Evolutionary conservation across 2,113 vertebrate genomes (phyloP).

Genomic region (Podarcis cretensis): DNA sequence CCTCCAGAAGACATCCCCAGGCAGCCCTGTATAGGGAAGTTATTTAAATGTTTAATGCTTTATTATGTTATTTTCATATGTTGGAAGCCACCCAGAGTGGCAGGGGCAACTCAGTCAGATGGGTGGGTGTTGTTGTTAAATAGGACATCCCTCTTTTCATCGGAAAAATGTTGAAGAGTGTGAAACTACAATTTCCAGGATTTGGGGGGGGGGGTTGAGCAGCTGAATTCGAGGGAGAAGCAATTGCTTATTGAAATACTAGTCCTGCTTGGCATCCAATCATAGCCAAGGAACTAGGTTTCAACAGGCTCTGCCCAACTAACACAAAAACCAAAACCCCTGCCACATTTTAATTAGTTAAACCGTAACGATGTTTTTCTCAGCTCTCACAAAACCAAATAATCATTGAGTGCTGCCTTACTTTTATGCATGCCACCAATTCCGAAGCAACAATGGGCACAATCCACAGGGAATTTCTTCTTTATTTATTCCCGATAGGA

Average conservation of each 20-base stretch:
- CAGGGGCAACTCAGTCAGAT: too few species aligned
- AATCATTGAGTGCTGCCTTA: neutral
- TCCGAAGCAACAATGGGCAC: neutral
- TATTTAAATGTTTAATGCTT: too few species aligned
- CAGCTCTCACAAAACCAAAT: neutral
- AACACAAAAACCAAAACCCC: neutral
- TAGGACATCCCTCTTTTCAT: too few species aligned
- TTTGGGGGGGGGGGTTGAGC: too few species aligned
- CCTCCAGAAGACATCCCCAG: too few species aligned
- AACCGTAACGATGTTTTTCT: neutral
- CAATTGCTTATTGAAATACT: neutral
- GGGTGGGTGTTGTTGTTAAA: too few species aligned
- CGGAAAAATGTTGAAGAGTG: neutral
- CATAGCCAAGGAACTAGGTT: neutral
- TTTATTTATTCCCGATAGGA: neutral
- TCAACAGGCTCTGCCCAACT: neutral
- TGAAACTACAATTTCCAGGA: too few species aligned
- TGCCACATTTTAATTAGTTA: neutral
- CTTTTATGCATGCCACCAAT: neutral
- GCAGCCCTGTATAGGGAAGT: too few species aligned
- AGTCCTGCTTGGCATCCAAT: neutral
- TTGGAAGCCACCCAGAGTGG: too few species aligned
- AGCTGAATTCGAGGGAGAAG: neutral
- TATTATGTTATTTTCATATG: too few species aligned
- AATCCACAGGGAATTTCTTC: neutral